phyloP scores from a whole-genome alignment of 1,140 invertebrate species.

The Drosophila albomicans region DNA sequence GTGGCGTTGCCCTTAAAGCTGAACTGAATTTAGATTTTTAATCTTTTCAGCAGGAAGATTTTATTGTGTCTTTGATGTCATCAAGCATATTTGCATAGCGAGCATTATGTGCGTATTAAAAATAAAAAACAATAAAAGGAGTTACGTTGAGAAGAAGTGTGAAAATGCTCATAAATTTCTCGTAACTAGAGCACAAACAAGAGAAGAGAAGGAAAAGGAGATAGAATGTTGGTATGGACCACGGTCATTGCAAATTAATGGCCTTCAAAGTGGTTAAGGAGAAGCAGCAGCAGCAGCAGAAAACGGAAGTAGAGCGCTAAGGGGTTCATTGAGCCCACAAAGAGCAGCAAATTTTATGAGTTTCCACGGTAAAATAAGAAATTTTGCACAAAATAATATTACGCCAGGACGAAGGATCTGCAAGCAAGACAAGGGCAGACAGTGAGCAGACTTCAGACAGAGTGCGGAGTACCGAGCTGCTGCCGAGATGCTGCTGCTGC shows the following conservation, averaged over 20 bases:
- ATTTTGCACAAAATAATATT: conserved; percentile 80
- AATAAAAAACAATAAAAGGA: conserved; percentile 65
- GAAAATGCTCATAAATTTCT: conserved; percentile 55
- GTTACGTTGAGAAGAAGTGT: conserved; percentile 27
- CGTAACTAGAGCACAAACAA: conserved; percentile 19
- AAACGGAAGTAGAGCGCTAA: conserved; percentile 45
- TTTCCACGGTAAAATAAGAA: conserved; percentile 77
- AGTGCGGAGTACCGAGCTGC: conserved; percentile 22
- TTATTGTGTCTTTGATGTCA: conserved; percentile 29
- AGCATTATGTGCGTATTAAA: conserved; percentile 24
- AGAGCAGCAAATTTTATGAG: conserved; percentile 77
- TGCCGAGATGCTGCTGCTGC: conserved; percentile 5
- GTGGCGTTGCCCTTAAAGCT: conserved; percentile 45
- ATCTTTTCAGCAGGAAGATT: conserved; percentile 31
- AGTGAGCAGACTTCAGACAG: conserved; percentile 1
- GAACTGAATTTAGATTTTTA: conserved; percentile 33
- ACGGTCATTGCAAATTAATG: conserved; percentile 80
- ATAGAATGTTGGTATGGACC: conserved; percentile 15
- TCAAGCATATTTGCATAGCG: conserved; percentile 21
- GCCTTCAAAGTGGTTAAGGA: conserved; percentile 74
- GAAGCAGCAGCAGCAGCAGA: conserved; percentile 4
- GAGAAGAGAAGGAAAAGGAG: not conserved
- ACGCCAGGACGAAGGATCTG: conserved; percentile 34
- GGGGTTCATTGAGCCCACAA: conserved; percentile 69
- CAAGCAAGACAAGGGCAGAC: not conserved